phyloP scores from a whole-genome alignment of 2,797 vertebrate species.

The Lepilemur septentrionalis region DNA sequence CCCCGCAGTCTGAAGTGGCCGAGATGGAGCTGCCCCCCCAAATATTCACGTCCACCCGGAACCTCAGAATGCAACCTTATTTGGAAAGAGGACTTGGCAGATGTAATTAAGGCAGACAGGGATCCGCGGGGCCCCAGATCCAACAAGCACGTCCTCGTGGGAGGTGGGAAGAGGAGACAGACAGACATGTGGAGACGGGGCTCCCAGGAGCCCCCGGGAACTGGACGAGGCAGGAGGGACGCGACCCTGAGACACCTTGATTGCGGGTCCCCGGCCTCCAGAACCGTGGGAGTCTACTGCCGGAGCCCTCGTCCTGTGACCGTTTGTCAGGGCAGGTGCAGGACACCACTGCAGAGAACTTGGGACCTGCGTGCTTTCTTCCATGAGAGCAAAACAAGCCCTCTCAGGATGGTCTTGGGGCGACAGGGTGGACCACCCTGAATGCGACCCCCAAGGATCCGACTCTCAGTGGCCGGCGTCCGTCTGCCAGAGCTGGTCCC shows the following conservation, averaged over 20 bases:
- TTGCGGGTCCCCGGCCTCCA: too few relatives aligned
- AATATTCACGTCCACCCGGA: neutral
- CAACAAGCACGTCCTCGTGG: too few relatives aligned
- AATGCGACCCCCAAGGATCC: neutral
- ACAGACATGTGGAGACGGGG: neutral
- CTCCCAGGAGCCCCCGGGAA: neutral
- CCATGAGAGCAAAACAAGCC: neutral
- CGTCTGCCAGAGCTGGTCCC: neutral
- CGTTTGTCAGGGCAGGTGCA: neutral
- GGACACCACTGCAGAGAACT: neutral
- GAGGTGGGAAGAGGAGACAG: neutral
- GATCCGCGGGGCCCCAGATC: too few relatives aligned
- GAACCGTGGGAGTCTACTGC: neutral
- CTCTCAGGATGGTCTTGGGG: neutral
- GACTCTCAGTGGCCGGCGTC: too few relatives aligned
- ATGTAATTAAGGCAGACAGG: neutral
- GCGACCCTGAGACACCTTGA: neutral
- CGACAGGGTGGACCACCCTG: neutral
- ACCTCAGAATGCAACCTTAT: neutral
- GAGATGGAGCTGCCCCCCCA: neutral
- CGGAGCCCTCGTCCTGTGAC: neutral
- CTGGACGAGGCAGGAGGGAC: neutral
- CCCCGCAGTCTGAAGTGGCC: neutral
- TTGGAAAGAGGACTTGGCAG: neutral
- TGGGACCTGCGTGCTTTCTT: neutral